Evolutionary conservation across 2,888 invertebrate genomes (phyloP).

Genomic region (Acrocyrtus sp.): DNA sequence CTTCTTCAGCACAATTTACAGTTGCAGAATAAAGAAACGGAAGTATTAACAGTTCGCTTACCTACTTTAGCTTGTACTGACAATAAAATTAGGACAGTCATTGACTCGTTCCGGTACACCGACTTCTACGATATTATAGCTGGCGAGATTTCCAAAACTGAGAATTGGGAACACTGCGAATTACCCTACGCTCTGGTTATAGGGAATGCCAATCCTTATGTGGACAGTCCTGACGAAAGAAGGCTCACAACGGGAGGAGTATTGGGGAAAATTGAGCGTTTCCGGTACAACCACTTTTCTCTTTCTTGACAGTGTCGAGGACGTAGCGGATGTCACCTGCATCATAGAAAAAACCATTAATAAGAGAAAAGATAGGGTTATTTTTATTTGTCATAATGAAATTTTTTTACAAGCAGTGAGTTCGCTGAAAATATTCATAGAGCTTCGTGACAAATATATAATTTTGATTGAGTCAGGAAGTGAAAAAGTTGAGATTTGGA

Average conservation of each 20-base stretch:
- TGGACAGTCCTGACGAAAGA: conserved; percentile 10
- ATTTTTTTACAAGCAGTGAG: background rate
- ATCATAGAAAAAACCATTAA: conserved; percentile 3
- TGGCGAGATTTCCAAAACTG: too few relatives aligned
- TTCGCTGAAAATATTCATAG: background rate
- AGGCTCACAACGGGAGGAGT: conserved; percentile 26
- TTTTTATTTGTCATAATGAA: background rate
- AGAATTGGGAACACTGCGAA: too few relatives aligned
- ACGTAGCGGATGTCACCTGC: too few relatives aligned
- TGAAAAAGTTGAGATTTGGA: conserved; percentile 7
- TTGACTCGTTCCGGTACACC: too few relatives aligned
- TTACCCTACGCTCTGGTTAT: conserved; percentile 13
- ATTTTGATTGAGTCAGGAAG: background rate
- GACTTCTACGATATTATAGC: too few relatives aligned
- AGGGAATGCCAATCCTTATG: conserved; percentile 35
- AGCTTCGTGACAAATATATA: conserved; percentile 22
- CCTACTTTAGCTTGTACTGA: too few relatives aligned
- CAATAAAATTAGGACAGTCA: too few relatives aligned
- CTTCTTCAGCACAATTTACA: too few relatives aligned
- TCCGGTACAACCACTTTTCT: too few relatives aligned
- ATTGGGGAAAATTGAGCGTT: conserved; percentile 26
- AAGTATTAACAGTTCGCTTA: too few relatives aligned
- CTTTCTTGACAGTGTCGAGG: too few relatives aligned
- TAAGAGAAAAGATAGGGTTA: conserved; percentile 11
- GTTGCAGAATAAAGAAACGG: too few relatives aligned